Base-by-base conservation (phyloP, 2,888 invertebrate species). In the Drosophila merina region DNA sequence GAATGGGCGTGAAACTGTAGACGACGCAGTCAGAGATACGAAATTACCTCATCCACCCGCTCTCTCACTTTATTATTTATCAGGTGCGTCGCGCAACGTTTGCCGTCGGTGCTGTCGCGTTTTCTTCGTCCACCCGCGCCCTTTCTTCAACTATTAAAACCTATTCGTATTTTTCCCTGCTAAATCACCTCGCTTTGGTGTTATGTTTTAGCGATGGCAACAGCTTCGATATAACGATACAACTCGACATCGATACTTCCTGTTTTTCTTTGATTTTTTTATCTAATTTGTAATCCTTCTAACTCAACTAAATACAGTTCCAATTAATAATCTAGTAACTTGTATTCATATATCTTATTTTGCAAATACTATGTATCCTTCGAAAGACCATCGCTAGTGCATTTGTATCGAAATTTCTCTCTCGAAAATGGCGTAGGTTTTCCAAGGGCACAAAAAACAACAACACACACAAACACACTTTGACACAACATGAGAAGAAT, bases 11-110 rank as follows among this genome's bases (percentile, higher is more conserved):
- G 77, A 87, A 83, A 87, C 70, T 76, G 84, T 75, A 77, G 79
- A 83, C 86, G 79, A 83, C 86, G 80, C 76, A 82, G 36, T 12
- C 71, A 77, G 82, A 86, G 74, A 69, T 70, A 70, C 78, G 75
- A 73, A 81, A 86, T 82, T 82, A 86, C 82, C 82, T 82, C 82
- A 82, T 82, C 87, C 82, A 59, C 74, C 67, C 66, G 58, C 49
- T 58, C 59, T 14, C 36, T 36, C 58, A 72, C 51, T 63, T 48
- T 72, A 79, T 76, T 63, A 76, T 55, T 75, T 72, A 72, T 83
- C 68, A 60, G 38, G 45, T 52, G 49, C 49, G 50, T 50, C 50
- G 49, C 56, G 40, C 31, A 26, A 7, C 48, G 55, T 10, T 48
- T 4, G 33, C 55, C 12, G 33, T 59, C 60, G 28, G 36, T 59